Conservation (phyloP, 1,140 invertebrate species). For the Drosophila oshimai region DNA sequence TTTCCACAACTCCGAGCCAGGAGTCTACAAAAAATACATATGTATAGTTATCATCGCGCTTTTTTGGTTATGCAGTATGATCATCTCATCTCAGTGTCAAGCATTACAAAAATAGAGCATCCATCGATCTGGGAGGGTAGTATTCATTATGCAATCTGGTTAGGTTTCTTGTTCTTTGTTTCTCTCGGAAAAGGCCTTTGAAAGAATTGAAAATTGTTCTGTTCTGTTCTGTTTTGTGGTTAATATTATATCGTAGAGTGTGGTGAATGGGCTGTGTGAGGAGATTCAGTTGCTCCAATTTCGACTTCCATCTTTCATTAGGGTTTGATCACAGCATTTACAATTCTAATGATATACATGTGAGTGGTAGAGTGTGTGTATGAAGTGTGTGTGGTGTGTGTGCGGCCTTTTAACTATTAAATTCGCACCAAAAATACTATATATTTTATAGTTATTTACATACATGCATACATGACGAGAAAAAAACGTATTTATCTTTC, state of each 20-base stretch:
- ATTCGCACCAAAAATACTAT: slow-evolving; percentile 63
- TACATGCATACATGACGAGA: slow-evolving; percentile 4
- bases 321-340: slow-evolving; percentile 73
- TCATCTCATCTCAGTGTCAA: slow-evolving; percentile 26
- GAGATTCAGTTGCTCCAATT: slow-evolving; percentile 22
- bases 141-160: slow-evolving; percentile 9
- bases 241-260: not conserved
- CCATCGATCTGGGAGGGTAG: slow-evolving; percentile 5
- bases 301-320: slow-evolving; percentile 13
- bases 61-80: slow-evolving; percentile 4
- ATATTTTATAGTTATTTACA: slow-evolving; percentile 9
- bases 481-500: not conserved
- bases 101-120: slow-evolving; percentile 72
- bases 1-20: slow-evolving; percentile 1
- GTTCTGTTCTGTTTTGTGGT: slow-evolving; percentile 8
- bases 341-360: slow-evolving; percentile 75
- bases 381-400: slow-evolving; percentile 6
- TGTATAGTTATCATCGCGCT: not conserved
- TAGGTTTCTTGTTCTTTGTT: slow-evolving; percentile 9
- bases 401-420: slow-evolving; percentile 38
- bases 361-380: slow-evolving; percentile 17
- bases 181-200: slow-evolving; percentile 38
- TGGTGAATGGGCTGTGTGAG: slow-evolving; percentile 6
- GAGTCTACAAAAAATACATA: slow-evolving; percentile 48
- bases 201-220: slow-evolving; percentile 48